Base-by-base conservation (phyloP, 1,140 invertebrate genomes). In the Lepidostoma basale region DNA sequence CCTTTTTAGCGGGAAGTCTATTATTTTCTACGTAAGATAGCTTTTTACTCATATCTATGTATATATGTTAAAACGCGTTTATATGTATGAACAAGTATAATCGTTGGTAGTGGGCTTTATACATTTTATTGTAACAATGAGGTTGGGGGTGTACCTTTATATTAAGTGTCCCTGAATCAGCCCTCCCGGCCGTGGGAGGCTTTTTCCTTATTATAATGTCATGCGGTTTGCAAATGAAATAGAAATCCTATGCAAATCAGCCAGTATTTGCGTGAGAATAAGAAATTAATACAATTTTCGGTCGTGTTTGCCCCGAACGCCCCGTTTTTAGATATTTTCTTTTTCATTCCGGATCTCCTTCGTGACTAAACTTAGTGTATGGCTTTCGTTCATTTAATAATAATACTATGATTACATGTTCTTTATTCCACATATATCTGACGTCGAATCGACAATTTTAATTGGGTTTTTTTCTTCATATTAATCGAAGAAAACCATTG, bases 161-260 rank as follows among this genome's bases (percentile, higher is more conserved):
- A n/a, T n/a, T n/a, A n/a, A n/a, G n/a, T n/a, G n/a, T 6, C 9
- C 20, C 10, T 20, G 20, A 47, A 9, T 23, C 20, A 22, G 20
- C 52, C 52, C 28, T 16, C 9, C 44, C 44, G 20, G 28, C 49
- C 22, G 30, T 12, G 12, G 26, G 14, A 56, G 52, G 26, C 22
- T 47, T 47, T 52, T 67, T 67, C 65, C 40, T 62, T 65, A 44
- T 5, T 5, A 12, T 71, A 71, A 69, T 83, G 83, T 84, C 84
- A 85, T 84, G 82, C 82, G 81, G 82, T 84, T 82, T 84, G 83
- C 84, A 85, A 85, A 85, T 85, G 83, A 84, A 85, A 85, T 84
- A 85, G 82, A 83, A 83, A 82, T 82, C 83, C 81, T 83, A 85
- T 85, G 83, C 83, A 84, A 85, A 84, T 84, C 76, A 77, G 68